These are phyloP conservation scores for Megastigmus dorsalis DNA, from an alignment of 2,888 invertebrate genomes.

Conservation along the genomic window DNA sequence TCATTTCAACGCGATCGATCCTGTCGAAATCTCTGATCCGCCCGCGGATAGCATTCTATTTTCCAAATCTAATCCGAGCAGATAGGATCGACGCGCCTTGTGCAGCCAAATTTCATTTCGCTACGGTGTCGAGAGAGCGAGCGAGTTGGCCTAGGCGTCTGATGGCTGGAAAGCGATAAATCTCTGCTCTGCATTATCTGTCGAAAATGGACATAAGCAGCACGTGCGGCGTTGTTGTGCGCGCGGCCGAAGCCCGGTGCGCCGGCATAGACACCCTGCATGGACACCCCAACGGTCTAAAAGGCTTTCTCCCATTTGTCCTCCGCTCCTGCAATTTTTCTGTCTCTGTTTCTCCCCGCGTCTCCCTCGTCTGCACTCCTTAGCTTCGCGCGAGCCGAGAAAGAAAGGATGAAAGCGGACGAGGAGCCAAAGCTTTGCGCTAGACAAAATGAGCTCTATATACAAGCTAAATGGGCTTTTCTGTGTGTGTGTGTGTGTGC, in stretches of 20 bases:
- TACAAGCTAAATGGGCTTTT: constrained; percentile 24
- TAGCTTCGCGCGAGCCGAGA: neutral
- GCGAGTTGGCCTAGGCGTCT: constrained; percentile 35
- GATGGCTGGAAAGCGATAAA: constrained; percentile 64
- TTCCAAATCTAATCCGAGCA: neutral
- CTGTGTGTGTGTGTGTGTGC: no score
- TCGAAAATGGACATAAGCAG: constrained; percentile 70
- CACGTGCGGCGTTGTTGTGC: constrained; percentile 70
- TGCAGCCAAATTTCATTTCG: constrained; percentile 4
- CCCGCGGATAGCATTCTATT: no score
- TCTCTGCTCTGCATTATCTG: constrained; percentile 66
- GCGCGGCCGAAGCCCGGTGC: constrained; percentile 35
- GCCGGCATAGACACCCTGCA: constrained; percentile 30
- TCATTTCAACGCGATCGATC: no score
- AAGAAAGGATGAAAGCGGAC: neutral
- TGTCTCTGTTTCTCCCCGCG: neutral
- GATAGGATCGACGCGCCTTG: constrained; percentile 11
- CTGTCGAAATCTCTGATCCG: no score
- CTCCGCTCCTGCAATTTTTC: constrained; percentile 3
- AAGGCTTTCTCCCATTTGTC: constrained; percentile 52
- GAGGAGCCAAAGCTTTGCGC: neutral
- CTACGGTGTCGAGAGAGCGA: constrained; percentile 1
- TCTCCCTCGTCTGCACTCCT: neutral
- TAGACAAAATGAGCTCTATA: constrained; percentile 12
- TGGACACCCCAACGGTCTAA: constrained; percentile 38